phyloP scores from a whole-genome alignment of 2,113 vertebrate species.

The Xenopus tropicalis region UCB_Xtro_10.0 CM004444.2:91944001-91944500 shows the following conservation, averaged over 20 bases:
- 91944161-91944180: slow-evolving; percentile 23
- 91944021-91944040: neutral
- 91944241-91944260: slow-evolving; percentile 1
- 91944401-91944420: slow-evolving; percentile 6
- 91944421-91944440: slow-evolving; percentile 3
- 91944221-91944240: slow-evolving; percentile 25
- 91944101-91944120: slow-evolving; percentile 1
- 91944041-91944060: neutral
- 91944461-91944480: too few species aligned
- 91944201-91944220: slow-evolving; percentile 33
- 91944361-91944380: neutral
- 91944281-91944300: neutral
- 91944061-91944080: neutral
- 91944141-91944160: slow-evolving; percentile 6
- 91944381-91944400: slow-evolving; percentile 1
- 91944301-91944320: neutral
- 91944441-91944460: slow-evolving; percentile 4
- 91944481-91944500: neutral
- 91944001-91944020: too few species aligned
- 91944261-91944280: slow-evolving; percentile 13
- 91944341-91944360: slow-evolving; percentile 7
- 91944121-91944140: slow-evolving; percentile 5
- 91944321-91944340: slow-evolving; percentile 35
- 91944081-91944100: slow-evolving; percentile 11
- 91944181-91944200: neutral